These are phyloP conservation scores for Drosophila melanocephala DNA, from an alignment of 2,888 invertebrate species.

Conservation along the genomic window DNA sequence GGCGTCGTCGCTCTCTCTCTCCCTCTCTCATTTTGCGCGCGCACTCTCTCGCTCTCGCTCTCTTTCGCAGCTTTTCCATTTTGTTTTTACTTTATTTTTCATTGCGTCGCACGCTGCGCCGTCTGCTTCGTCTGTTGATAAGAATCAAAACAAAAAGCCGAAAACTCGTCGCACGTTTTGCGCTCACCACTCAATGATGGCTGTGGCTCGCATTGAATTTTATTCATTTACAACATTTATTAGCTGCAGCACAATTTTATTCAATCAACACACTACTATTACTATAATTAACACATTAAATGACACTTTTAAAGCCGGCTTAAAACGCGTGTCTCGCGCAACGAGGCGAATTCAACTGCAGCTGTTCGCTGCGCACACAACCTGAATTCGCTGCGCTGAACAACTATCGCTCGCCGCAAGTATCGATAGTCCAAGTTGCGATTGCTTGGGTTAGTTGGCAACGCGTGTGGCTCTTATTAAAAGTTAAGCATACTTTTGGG, in stretches of 20 bases:
- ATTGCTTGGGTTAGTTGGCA: conserved; percentile 38
- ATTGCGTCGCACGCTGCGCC: conserved; percentile 47
- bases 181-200: not conserved
- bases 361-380: conserved; percentile 38
- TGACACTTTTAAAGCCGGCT: conserved; percentile 3
- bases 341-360: conserved; percentile 25
- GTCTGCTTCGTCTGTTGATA: conserved; percentile 70
- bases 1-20: conserved; percentile 27
- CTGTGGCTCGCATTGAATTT: not conserved
- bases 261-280: not conserved
- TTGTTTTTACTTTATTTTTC: conserved; percentile 75
- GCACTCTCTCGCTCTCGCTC: conserved; percentile 61
- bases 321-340: not conserved
- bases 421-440: conserved; percentile 24
- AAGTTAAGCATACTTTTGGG: conserved; percentile 22
- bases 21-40: conserved; percentile 23
- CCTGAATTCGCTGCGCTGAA: conserved; percentile 13
- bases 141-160: conserved; percentile 82
- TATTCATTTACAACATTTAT: not conserved
- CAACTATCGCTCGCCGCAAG: conserved; percentile 2
- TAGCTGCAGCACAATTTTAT: too few species aligned
- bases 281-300: not conserved
- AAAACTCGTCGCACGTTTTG: conserved; percentile 54
- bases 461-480: not conserved
- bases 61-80: conserved; percentile 57